Conservation (phyloP, 1,140 invertebrate genomes). For the Drosophila athabasca region DNA sequence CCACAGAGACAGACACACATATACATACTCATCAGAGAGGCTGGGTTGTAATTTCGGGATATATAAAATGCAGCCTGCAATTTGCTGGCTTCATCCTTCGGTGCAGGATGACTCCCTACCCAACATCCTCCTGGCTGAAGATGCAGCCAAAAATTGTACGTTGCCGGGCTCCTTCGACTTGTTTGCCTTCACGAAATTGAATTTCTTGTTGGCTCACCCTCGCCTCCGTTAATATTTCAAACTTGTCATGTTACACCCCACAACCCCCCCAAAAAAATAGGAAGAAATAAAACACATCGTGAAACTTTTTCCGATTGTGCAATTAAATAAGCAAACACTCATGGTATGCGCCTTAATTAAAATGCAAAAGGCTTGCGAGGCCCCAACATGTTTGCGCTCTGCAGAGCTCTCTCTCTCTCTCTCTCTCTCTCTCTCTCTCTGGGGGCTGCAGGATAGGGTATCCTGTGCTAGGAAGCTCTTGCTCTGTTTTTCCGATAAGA, state of each 20-base stretch:
- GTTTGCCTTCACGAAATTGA: conserved; percentile 79
- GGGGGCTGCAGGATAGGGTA: conserved; percentile 22
- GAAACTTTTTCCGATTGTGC: conserved; percentile 70
- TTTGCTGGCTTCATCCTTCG: conserved; percentile 50
- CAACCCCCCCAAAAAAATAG: conserved; percentile 13
- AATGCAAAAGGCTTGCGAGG: conserved; percentile 56
- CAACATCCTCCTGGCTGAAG: conserved; percentile 25
- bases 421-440: no score
- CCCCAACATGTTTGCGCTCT: conserved; percentile 54
- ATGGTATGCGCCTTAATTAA: conserved; percentile 69
- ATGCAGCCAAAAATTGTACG: conserved; percentile 63
- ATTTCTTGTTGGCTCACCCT: conserved; percentile 62
- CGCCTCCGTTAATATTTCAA: conserved; percentile 68
- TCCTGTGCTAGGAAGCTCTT: conserved; percentile 31
- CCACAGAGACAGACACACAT: neutral
- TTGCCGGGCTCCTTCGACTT: conserved; percentile 40
- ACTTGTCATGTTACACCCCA: conserved; percentile 71
- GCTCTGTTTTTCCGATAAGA: conserved; percentile 48
- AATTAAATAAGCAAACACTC: conserved; percentile 77
- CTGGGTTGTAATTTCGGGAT: conserved; percentile 72
- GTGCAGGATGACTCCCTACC: neutral
- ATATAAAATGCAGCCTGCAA: conserved; percentile 79
- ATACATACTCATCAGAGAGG: conserved; percentile 32
- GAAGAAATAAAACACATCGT: conserved; percentile 46
- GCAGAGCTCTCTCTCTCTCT: no score